Conservation (phyloP, 2,888 invertebrate species). For the Spisula subtruncata region DNA sequence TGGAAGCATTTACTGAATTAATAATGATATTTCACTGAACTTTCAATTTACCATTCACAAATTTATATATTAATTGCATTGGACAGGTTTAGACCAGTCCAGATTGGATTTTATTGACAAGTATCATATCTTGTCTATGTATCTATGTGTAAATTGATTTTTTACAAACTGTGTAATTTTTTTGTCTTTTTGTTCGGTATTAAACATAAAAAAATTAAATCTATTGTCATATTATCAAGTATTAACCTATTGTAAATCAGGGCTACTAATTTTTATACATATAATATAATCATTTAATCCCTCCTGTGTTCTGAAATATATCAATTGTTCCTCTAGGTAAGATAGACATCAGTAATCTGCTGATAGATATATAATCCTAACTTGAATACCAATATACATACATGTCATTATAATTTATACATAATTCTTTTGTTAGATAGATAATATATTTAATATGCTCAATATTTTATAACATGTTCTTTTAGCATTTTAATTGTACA, state of each 20-base stretch:
- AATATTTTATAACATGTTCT: too few species aligned
- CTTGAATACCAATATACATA: not conserved
- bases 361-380: constrained; percentile 5
- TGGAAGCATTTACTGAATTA: too few species aligned
- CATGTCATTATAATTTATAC: constrained; percentile 2
- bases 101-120: constrained; percentile 25
- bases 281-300: constrained; percentile 25
- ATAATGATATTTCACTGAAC: too few species aligned
- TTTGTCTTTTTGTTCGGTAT: not conserved
- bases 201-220: not conserved
- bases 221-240: constrained; percentile 6
- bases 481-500: too few species aligned
- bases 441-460: not conserved
- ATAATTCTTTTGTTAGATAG: not conserved
- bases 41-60: too few species aligned
- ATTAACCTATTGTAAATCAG: not conserved
- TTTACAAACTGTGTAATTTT: not conserved
- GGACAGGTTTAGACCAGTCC: not conserved
- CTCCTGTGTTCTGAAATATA: not conserved
- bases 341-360: constrained; percentile 15
- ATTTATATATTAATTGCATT: not conserved
- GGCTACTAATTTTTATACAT: not conserved
- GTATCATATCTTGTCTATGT: not conserved
- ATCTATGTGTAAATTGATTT: not conserved
- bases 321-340: not conserved